These are phyloP conservation scores for Ornithoptera priamus DNA, from an alignment of 2,888 invertebrate genomes.

Conservation along the genomic window DNA sequence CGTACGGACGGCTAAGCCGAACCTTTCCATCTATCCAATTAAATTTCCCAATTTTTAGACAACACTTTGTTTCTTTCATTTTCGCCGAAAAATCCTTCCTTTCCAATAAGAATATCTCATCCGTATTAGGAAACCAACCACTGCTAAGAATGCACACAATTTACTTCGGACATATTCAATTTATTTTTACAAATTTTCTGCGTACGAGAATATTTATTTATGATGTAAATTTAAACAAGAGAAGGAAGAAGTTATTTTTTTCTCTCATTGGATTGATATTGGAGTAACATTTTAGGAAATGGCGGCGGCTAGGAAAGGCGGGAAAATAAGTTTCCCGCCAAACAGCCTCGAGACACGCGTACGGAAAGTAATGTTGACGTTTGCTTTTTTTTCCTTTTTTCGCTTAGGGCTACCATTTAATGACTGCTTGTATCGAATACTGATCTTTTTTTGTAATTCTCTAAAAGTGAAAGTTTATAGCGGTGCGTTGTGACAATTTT, in stretches of 20 bases:
- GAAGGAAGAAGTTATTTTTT: background rate
- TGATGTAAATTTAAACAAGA: background rate
- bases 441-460: constrained; percentile 9
- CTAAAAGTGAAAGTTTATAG: background rate
- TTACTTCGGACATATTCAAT: no score
- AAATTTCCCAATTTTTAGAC: constrained; percentile 17
- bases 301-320: constrained; percentile 66
- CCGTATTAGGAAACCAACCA: no score
- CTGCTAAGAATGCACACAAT: no score
- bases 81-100: background rate
- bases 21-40: constrained; percentile 35
- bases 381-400: constrained; percentile 38
- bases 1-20: constrained; percentile 37
- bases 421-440: constrained; percentile 21
- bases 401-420: constrained; percentile 28
- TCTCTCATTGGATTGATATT: constrained; percentile 63
- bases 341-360: constrained; percentile 67
- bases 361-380: constrained; percentile 66
- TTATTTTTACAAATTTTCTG: no score
- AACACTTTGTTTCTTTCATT: background rate
- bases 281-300: constrained; percentile 53
- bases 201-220: no score
- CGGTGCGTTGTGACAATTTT: no score
- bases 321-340: constrained; percentile 77
- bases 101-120: background rate